Conservation (phyloP, 2,113 vertebrate species). For the Onychostruthus taczanowskii region DNA sequence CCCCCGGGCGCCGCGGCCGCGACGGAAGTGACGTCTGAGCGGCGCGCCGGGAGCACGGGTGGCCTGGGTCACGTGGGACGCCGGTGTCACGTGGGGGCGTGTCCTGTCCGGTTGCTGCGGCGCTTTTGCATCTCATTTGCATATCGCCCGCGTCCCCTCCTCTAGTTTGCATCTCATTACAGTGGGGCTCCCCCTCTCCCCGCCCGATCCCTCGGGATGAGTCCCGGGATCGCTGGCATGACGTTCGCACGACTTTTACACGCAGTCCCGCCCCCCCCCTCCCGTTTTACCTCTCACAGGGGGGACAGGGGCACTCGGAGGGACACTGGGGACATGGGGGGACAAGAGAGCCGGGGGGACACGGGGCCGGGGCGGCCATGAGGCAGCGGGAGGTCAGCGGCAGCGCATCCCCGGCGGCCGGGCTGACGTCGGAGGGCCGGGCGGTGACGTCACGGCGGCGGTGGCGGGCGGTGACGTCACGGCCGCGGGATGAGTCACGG, state of each 20-base stretch:
- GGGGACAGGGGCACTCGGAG: neutral
- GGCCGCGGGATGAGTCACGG: constrained; percentile 6
- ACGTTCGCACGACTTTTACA: neutral
- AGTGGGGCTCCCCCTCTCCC: neutral
- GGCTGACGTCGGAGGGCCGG: neutral
- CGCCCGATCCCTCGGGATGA: neutral
- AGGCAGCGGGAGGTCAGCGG: no score
- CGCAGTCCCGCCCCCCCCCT: neutral
- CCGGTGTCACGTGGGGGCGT: rapidly evolving
- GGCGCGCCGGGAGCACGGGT: rapidly evolving
- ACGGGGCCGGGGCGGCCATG: no score
- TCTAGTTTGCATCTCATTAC: rapidly evolving
- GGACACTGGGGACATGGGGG: neutral
- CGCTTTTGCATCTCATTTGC: neutral
- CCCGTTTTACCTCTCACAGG: no score
- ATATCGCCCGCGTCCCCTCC: rapidly evolving
- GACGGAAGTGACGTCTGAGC: neutral
- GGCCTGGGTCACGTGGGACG: rapidly evolving
- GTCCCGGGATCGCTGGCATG: no score
- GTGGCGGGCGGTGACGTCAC: neutral
- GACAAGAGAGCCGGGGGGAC: no score
- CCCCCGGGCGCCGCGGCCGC: rapidly evolving
- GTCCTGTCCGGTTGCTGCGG: rapidly evolving
- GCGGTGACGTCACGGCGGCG: neutral
- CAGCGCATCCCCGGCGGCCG: neutral